A percentile compares a stretch with the other conserved stretches of the same genome.
These are phyloP conservation scores for Homarus americanus DNA, from an alignment of 1,140 invertebrate species.

Conservation along the genomic window DNA sequence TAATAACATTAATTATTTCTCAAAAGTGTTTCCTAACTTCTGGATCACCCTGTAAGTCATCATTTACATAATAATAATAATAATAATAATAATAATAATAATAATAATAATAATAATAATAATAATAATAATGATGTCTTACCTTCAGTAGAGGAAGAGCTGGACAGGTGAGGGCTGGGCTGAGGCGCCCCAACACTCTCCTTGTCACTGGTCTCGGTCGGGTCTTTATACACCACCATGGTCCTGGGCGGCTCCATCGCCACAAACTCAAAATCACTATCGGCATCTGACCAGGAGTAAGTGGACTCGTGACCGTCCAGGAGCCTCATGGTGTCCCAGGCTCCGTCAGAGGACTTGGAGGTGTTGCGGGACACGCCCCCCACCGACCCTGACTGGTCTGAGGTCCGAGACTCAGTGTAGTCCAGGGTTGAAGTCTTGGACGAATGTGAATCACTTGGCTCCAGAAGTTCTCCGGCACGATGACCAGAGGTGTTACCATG, in stretches of 20 bases:
- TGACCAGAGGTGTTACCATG: not conserved
- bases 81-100: too few species aligned
- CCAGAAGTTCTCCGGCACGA: not conserved
- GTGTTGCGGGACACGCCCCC: slow-evolving; percentile 35
- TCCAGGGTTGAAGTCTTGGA: slow-evolving; percentile 35
- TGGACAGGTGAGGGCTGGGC: not conserved
- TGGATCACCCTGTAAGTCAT: too few species aligned
- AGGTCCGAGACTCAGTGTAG: slow-evolving; percentile 3
- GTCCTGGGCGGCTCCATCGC: slow-evolving; percentile 54
- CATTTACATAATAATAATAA: too few species aligned
- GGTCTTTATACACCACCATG: slow-evolving; percentile 52
- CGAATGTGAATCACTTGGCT: slow-evolving; percentile 53
- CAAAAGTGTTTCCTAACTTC: too few species aligned
- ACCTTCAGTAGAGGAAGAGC: not conserved
- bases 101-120: too few species aligned
- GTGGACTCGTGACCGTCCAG: slow-evolving; percentile 68
- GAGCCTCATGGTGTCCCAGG: slow-evolving; percentile 18
- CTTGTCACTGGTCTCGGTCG: not conserved
- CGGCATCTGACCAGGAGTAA: slow-evolving; percentile 74
- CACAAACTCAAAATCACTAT: slow-evolving; percentile 74
- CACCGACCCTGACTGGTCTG: slow-evolving; percentile 1
- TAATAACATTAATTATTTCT: too few species aligned
- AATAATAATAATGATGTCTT: not conserved
- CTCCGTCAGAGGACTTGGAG: slow-evolving; percentile 55
- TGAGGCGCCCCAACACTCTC: not conserved